These are phyloP conservation scores for Anoplopoma fimbria DNA, from an alignment of 2,113 vertebrate species.

Conservation along the genomic window DNA sequence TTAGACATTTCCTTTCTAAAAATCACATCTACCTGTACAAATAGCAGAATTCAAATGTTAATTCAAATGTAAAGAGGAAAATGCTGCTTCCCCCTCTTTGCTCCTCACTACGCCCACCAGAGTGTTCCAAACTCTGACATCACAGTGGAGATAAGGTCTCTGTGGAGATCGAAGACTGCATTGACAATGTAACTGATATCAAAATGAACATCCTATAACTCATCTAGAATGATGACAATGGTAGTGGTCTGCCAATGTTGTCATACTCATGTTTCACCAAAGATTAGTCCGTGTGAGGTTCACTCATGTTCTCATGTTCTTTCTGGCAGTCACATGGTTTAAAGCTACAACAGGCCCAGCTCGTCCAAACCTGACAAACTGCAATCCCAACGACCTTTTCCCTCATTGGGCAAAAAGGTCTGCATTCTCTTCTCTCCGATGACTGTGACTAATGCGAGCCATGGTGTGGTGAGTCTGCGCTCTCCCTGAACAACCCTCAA, in stretches of 20 bases:
- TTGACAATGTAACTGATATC: background rate
- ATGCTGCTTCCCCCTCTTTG: background rate
- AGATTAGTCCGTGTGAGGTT: conserved; percentile 1
- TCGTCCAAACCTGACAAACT: conserved; percentile 74
- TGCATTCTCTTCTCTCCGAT: conserved; percentile 58
- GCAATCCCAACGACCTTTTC: conserved; percentile 75
- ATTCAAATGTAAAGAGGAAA: conserved; percentile 2
- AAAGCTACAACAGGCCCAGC: conserved; percentile 53
- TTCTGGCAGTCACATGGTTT: conserved; percentile 33
- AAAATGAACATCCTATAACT: background rate
- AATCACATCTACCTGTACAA: conserved; percentile 1
- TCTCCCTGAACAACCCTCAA: conserved; percentile 44
- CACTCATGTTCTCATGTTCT: conserved; percentile 9
- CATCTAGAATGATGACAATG: background rate
- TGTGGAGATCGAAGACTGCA: background rate
- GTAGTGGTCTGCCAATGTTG: background rate
- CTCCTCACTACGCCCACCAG: background rate
- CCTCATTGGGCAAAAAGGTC: conserved; percentile 68
- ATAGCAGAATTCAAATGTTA: conserved; percentile 1
- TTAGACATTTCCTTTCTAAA: conserved; percentile 16
- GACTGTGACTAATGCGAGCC: conserved; percentile 66
- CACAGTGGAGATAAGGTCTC: background rate
- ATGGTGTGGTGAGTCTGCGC: conserved; percentile 30
- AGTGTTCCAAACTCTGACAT: background rate
- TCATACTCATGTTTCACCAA: conserved; percentile 12